phyloP scores from a whole-genome alignment of 2,797 vertebrate species.

The Gallirallus australis region DNA sequence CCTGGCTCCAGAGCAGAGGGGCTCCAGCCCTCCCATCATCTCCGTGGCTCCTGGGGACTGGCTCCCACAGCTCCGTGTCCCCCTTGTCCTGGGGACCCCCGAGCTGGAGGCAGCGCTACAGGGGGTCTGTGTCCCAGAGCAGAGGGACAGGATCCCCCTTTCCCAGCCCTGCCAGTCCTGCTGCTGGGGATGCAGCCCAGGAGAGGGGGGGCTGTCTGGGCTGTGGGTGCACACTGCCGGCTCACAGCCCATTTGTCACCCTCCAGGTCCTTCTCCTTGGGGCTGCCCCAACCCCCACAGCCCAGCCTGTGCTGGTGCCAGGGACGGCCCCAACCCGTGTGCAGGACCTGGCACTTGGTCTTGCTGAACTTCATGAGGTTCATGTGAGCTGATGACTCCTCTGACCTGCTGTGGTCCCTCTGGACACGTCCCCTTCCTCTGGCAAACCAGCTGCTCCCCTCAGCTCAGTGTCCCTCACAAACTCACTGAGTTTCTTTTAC shows the following conservation, averaged over 20 bases:
- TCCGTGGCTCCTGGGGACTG: rapidly evolving
- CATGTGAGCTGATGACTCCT: rapidly evolving
- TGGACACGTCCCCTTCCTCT: too few relatives aligned
- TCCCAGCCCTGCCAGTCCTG: background rate
- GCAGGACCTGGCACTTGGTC: background rate
- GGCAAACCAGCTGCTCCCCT: rapidly evolving
- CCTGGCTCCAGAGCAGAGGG: background rate
- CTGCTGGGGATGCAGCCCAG: background rate
- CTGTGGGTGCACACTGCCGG: rapidly evolving
- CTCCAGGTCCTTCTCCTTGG: background rate
- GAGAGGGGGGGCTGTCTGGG: background rate
- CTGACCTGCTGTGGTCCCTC: background rate
- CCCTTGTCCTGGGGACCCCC: background rate
- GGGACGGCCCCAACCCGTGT: background rate
- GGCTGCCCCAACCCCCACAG: background rate
- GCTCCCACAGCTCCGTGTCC: background rate
- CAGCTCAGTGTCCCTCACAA: background rate
- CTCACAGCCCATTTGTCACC: background rate
- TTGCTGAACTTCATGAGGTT: background rate
- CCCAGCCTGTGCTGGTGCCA: background rate
- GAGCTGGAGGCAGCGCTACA: background rate
- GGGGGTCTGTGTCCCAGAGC: background rate
- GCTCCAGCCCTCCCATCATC: background rate
- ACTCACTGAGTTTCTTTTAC: background rate
- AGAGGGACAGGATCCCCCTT: background rate